Evolutionary conservation across 2,113 vertebrate species (phyloP).

Genomic region (Dipodomys spectabilis): DNA sequence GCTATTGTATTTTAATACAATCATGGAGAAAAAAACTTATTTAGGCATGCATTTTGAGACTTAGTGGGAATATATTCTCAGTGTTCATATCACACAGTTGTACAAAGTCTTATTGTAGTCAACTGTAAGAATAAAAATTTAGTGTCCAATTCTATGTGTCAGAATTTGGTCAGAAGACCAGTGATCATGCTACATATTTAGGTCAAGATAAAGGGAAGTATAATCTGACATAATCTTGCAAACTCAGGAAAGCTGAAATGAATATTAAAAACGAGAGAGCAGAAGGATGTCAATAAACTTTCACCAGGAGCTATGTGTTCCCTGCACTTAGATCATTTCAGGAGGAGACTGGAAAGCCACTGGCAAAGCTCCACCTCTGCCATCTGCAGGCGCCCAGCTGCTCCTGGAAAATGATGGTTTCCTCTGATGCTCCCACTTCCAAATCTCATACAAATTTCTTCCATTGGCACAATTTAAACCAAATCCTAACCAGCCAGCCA

Average conservation of each 20-base stretch:
- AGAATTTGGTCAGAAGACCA: slow-evolving; percentile 40
- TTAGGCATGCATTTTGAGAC: not conserved
- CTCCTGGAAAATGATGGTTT: not conserved
- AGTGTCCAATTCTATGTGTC: too few relatives aligned
- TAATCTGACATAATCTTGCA: not conserved
- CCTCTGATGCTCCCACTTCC: not conserved
- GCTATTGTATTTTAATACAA: not conserved
- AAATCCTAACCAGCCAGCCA: not conserved
- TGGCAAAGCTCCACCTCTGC: not conserved
- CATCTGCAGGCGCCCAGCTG: slow-evolving; percentile 59
- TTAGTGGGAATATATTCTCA: not conserved
- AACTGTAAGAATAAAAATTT: not conserved
- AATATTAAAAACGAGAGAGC: not conserved
- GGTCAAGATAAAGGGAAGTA: not conserved
- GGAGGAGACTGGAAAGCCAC: not conserved
- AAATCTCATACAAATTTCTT: slow-evolving; percentile 29
- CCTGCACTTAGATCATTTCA: not conserved
- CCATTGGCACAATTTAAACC: not conserved
- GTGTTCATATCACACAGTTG: not conserved
- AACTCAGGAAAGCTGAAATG: not conserved
- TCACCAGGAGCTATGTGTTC: too few relatives aligned
- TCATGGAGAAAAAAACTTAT: not conserved
- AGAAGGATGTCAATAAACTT: not conserved
- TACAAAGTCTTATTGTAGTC: not conserved
- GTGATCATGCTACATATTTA: not conserved